Percentiles rank a stretch among this genome's conserved stretches.
Evolutionary conservation across 2,113 vertebrate genomes (phyloP).

Genomic region (Emydura subglobosa): DNA sequence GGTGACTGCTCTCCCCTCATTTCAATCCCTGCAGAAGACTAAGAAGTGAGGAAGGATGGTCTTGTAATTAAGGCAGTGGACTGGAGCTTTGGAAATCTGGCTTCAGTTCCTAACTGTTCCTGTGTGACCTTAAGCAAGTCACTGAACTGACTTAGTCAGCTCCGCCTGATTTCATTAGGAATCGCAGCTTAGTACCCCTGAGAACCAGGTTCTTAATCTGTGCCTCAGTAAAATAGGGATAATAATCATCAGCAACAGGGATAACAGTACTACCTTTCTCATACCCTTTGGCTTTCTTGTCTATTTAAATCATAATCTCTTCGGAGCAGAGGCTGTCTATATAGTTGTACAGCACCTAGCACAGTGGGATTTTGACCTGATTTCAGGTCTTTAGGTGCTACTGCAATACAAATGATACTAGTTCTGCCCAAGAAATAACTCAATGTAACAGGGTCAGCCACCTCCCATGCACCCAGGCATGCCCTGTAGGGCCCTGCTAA

Average conservation of each 20-base stretch:
- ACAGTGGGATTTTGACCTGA: background rate
- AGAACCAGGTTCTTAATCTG: background rate
- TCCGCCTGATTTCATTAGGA: background rate
- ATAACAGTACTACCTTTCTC: background rate
- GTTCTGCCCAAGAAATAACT: background rate
- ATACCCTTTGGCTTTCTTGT: background rate
- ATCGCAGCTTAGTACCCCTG: background rate
- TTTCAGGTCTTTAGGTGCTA: background rate
- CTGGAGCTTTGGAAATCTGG: background rate
- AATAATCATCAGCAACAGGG: too few species aligned
- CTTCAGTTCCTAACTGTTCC: background rate
- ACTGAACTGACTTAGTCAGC: background rate
- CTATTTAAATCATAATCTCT: background rate
- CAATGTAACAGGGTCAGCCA: too few species aligned
- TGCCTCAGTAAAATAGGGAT: background rate
- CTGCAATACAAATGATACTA: background rate
- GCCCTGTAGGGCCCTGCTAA: too few species aligned
- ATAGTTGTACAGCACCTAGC: background rate
- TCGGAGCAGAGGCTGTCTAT: background rate
- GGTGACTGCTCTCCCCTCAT: background rate
- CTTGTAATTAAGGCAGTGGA: background rate
- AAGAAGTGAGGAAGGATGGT: background rate
- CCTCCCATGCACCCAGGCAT: too few species aligned
- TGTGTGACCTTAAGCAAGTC: rapidly evolving
- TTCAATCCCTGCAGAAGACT: background rate